Conservation (phyloP, 2,113 vertebrate genomes). For the Callaeas wilsoni region DNA sequence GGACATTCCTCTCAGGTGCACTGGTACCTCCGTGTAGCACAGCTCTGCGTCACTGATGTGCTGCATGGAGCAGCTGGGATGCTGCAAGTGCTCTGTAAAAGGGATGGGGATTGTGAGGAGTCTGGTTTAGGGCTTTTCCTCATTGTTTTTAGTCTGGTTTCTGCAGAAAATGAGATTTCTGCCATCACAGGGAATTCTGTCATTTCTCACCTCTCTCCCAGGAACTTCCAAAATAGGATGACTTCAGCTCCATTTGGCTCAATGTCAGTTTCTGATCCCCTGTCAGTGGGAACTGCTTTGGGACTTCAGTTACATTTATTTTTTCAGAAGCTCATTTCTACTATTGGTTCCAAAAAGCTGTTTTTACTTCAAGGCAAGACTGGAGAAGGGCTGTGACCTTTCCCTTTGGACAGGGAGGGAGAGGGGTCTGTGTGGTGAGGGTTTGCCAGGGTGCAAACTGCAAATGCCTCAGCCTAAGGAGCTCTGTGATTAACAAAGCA, state of each 20-base stretch:
- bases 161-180: not conserved
- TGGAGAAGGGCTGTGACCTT: not conserved
- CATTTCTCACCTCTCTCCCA: not conserved
- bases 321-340: not conserved
- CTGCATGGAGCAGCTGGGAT: not conserved
- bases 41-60: not conserved
- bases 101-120: not conserved
- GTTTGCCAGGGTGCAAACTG: not conserved
- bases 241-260: not conserved
- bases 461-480: not conserved
- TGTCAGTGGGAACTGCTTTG: not conserved
- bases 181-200: not conserved
- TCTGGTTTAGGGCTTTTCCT: not conserved
- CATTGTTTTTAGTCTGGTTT: not conserved
- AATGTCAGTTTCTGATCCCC: not conserved
- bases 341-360: rapidly evolving
- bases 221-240: not conserved
- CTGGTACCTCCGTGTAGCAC: not conserved
- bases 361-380: not conserved
- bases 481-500: not conserved
- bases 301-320: not conserved
- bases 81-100: not conserved
- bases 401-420: not conserved
- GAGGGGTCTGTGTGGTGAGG: not conserved
- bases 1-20: not conserved